phyloP scores from a whole-genome alignment of 2,888 invertebrate species.

The Cataglyphis cursor region DNA sequence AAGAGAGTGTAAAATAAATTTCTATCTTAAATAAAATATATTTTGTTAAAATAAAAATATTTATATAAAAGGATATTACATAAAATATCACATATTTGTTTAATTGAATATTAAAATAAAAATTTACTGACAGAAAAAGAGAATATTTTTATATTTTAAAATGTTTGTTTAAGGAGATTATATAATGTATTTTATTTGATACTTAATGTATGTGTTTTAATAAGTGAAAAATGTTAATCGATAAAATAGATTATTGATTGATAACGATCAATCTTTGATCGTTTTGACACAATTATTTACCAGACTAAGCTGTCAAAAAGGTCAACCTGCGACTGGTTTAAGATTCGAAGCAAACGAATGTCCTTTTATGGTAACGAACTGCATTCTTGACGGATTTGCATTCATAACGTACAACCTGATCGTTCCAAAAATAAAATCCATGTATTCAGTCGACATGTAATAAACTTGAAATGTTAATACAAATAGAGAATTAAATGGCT shows the following conservation, averaged over 20 bases:
- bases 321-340: constrained; percentile 68
- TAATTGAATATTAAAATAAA: neutral
- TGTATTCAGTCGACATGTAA: neutral
- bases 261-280: constrained; percentile 6
- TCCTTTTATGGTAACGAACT: constrained; percentile 68
- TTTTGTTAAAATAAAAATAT: neutral
- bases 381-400: constrained; percentile 70
- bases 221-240: neutral
- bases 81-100: constrained; percentile 6
- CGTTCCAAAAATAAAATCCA: constrained; percentile 63
- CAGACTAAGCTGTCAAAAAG: constrained; percentile 63
- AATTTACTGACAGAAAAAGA: neutral
- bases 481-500: neutral
- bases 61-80: neutral
- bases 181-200: neutral
- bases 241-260: neutral
- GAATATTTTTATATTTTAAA: neutral
- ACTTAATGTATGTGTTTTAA: neutral
- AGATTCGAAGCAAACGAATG: constrained; percentile 51
- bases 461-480: constrained; percentile 40
- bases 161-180: neutral
- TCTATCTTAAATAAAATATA: neutral
- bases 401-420: constrained; percentile 34
- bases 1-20: neutral
- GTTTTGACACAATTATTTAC: neutral